Evolutionary conservation across 2,113 vertebrate genomes (phyloP), one percentile per base, ranked within the genome.

Genomic region (Nesoenas mayeri): DNA sequence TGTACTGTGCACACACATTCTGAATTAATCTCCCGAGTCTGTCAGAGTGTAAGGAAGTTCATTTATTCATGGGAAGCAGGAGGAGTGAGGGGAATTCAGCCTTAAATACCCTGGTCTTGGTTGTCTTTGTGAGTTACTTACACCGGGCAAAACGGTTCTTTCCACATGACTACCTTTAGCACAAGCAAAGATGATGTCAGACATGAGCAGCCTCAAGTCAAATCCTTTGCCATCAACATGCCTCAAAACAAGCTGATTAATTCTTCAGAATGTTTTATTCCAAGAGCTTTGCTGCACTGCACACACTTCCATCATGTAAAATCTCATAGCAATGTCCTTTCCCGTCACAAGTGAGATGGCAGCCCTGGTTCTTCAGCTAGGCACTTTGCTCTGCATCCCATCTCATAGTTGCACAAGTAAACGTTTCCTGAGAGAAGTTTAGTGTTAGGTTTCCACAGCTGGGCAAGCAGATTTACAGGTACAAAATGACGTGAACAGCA

Each of bases 21-120:
- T 32, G 95, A 95, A 97, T 97, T 95, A 97, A 97, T 97, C 96
- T 97, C 74, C 75, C 89, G 20, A 22, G 77, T 64, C 85, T 88
- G 88, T 91, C 88, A 84, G 90, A 91, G 82, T 94, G 31, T 29
- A 93, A 88, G 81, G 75, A 97, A 93, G 72, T 92, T 82, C 72
- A 92, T 96, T 96, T 95, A 95, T 94, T 95, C 91, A 95, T 74
- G 83, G 81, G 62, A 91, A 60, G 36, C 21, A 8, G 9, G 7
- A 64, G 26, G 10, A 66, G 24, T 38, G 57, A 80, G 82, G 57
- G 67, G 56, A 94, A 92, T 72, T 93, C 88, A 69, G 26, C 15
- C 89, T 66, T 47, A 82, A 65, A 95, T 24, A 90, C 15, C n/a
- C 61, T 31, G 28, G 60, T 85, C 62, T 79, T 92, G 29, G 60